Conservation (phyloP, 2,113 vertebrate genomes). For the Pterocles orientalis region DNA sequence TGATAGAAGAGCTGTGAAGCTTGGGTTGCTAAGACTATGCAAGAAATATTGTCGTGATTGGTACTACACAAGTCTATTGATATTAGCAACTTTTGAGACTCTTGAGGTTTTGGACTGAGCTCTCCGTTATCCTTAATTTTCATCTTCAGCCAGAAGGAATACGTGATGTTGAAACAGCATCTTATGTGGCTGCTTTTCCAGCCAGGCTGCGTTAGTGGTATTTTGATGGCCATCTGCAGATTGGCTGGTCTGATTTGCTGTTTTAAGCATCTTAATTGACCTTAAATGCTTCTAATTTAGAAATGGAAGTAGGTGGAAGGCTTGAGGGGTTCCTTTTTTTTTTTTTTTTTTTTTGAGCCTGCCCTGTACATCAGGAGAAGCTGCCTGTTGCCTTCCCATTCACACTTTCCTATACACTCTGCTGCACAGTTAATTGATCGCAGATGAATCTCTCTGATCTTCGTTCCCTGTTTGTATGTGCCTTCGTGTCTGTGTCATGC, state of each 20-base stretch:
- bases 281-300: slow-evolving; percentile 57
- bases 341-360: background rate
- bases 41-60: background rate
- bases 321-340: background rate
- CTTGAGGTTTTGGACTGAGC: background rate
- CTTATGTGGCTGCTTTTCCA: slow-evolving; percentile 3
- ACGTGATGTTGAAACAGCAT: slow-evolving; percentile 30
- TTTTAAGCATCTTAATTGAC: slow-evolving; percentile 59
- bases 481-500: background rate
- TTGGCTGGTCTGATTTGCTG: slow-evolving; percentile 11
- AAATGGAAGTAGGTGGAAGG: slow-evolving; percentile 35
- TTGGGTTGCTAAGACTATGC: background rate
- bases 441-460: slow-evolving; percentile 11
- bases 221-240: slow-evolving; percentile 53
- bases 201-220: background rate
- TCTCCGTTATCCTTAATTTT: background rate
- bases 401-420: slow-evolving; percentile 5
- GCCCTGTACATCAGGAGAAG: slow-evolving; percentile 8
- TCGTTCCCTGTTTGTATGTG: background rate
- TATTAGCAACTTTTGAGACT: background rate
- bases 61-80: background rate
- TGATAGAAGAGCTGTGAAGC: background rate
- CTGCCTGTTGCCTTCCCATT: slow-evolving; percentile 3
- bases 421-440: background rate
- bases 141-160: slow-evolving; percentile 17